Evolutionary conservation across 2,113 vertebrate genomes (phyloP).

Genomic region (Alces alces): DNA sequence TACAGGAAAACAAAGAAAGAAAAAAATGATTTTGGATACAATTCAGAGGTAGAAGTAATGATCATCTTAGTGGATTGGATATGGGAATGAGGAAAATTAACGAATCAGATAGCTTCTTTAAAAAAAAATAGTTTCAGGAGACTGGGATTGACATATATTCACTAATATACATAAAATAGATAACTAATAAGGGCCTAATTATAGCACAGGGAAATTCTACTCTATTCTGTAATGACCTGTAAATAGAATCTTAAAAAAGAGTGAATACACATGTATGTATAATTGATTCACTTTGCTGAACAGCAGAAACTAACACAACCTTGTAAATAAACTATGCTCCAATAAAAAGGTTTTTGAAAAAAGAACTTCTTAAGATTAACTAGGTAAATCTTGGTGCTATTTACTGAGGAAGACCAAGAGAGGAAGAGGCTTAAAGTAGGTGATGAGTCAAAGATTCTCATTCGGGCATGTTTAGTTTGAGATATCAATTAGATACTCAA

Average conservation of each 20-base stretch:
- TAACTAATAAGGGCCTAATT: background rate
- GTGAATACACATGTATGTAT: background rate
- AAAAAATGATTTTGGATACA: background rate
- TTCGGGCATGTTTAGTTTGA: background rate
- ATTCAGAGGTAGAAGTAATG: background rate
- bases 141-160: background rate
- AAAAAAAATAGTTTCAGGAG: background rate
- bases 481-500: background rate
- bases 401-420: background rate
- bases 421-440: background rate
- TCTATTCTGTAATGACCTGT: background rate
- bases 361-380: background rate
- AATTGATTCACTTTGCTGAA: background rate
- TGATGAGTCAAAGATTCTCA: background rate
- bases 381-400: background rate
- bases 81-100: background rate
- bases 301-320: background rate
- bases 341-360: background rate
- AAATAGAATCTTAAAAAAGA: background rate
- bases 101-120: background rate
- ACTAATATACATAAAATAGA: background rate
- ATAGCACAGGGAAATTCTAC: background rate
- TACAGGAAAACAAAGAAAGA: background rate
- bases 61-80: background rate
- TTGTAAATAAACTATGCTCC: background rate